Evolutionary conservation across 2,113 vertebrate genomes (phyloP), one percentile per base, ranked within the genome.

Genomic region (Symphodus melops): DNA sequence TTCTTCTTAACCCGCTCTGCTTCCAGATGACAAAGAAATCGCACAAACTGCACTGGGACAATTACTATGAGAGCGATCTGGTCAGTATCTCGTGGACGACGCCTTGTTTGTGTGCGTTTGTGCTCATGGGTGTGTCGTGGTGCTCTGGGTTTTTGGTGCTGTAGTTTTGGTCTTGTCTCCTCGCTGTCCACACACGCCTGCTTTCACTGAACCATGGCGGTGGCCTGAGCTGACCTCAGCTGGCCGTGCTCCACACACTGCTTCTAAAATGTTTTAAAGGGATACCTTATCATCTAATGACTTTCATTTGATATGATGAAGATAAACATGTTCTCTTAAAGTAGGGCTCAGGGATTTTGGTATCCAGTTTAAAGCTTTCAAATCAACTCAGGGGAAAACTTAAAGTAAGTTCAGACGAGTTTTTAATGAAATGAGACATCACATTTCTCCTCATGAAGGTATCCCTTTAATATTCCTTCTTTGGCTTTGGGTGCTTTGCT

Each of bases 21-120:
- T 98, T 98, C 94, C 96, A 99, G 97, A 97, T 97, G 95, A 95
- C 96, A 95, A 97, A 96, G 95, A 97, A 94, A 95, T 92, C 93
- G 52, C 95, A 95, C 92, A 97, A 95, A 95, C 95, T 95, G 91
- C 95, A 94, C 94, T 98, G 97, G 97, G 96, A 97, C 93, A 96
- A 93, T 96, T 95, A 94, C 96, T 95, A 94, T 96, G 97, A 98
- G 83, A 96, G 95, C 87, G 96, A 99, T 90, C 96, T 94, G 96
- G 97, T 99, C 94, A 98, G 97, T 98, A 96, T 94, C 56, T 20
- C 14, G 74, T 85, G 67, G 66, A 61, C 70, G 80, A 77, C 58
- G 10, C 66, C 42, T 23, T 73, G 81, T 84, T 21, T 87, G 81
- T 90, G 87, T 86, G 5, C 17, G 65, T 83, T 66, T 86, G 71